Conservation (phyloP, 1,140 invertebrate species). For the Phymorhynchus buccinoides region DNA sequence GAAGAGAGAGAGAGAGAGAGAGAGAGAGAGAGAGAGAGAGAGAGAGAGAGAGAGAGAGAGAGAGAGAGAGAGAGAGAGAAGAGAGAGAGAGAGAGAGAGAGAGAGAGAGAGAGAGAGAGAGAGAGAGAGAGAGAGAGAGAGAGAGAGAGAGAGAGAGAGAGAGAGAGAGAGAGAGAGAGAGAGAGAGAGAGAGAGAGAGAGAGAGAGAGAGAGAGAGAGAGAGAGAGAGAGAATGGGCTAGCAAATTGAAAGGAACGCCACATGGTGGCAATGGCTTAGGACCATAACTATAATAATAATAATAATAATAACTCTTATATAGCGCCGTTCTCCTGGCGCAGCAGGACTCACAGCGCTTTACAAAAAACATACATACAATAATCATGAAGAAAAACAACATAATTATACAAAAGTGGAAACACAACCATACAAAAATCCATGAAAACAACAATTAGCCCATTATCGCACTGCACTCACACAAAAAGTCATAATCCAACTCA, state of each 20-base stretch:
- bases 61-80: constrained; percentile 6
- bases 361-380: neutral
- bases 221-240: neutral
- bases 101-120: neutral
- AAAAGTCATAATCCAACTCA: too few species aligned
- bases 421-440: too few species aligned
- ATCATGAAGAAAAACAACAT: too few species aligned
- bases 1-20: constrained; percentile 5
- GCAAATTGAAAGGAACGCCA: neutral
- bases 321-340: neutral
- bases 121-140: neutral
- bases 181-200: neutral
- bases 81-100: neutral
- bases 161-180: neutral
- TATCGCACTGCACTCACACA: too few species aligned
- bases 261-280: neutral
- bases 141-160: neutral
- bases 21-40: neutral
- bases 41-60: constrained; percentile 2
- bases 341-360: neutral
- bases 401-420: too few species aligned
- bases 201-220: neutral
- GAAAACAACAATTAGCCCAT: too few species aligned
- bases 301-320: too few species aligned
- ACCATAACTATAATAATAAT: too few species aligned